phyloP scores from a whole-genome alignment of 2,888 invertebrate genomes.

The Stenoptilia bipunctidactyla region DNA sequence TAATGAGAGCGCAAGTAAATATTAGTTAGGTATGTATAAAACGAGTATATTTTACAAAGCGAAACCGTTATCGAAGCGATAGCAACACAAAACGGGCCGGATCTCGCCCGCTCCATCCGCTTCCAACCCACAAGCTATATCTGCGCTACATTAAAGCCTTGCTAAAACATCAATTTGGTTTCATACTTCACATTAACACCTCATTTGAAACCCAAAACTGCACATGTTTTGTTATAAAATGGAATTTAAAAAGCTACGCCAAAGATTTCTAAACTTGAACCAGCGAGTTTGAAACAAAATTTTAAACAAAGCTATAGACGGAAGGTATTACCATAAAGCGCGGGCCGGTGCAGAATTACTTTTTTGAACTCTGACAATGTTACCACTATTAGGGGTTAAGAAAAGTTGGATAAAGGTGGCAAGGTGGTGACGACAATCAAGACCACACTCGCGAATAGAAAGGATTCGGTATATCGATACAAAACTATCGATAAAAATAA shows the following conservation, averaged over 20 bases:
- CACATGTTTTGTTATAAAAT: not conserved
- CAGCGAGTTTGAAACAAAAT: constrained; percentile 52
- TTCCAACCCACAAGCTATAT: constrained; percentile 31
- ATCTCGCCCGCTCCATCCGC: constrained; percentile 34
- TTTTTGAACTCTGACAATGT: constrained; percentile 63
- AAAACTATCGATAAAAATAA: too few relatives aligned
- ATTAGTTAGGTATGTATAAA: too few relatives aligned
- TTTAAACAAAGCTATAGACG: constrained; percentile 60
- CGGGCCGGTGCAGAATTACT: constrained; percentile 51
- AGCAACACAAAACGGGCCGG: constrained; percentile 46
- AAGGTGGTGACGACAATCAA: constrained; percentile 38
- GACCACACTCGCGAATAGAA: constrained; percentile 29
- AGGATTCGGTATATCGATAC: constrained; percentile 13
- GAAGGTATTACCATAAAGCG: constrained; percentile 59
- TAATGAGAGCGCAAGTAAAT: too few relatives aligned
- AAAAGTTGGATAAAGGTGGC: constrained; percentile 54
- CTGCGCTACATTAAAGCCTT: constrained; percentile 25
- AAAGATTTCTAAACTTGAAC: constrained; percentile 55
- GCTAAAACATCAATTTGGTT: constrained; percentile 30
- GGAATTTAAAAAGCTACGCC: constrained; percentile 19
- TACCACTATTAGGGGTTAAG: constrained; percentile 48
- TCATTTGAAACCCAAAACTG: constrained; percentile 19
- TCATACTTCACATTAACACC: constrained; percentile 31
- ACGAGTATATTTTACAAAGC: too few relatives aligned
- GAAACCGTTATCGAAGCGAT: constrained; percentile 29